phyloP scores from a whole-genome alignment of 2,113 vertebrate species.

The Eubucco bourcierii region DNA sequence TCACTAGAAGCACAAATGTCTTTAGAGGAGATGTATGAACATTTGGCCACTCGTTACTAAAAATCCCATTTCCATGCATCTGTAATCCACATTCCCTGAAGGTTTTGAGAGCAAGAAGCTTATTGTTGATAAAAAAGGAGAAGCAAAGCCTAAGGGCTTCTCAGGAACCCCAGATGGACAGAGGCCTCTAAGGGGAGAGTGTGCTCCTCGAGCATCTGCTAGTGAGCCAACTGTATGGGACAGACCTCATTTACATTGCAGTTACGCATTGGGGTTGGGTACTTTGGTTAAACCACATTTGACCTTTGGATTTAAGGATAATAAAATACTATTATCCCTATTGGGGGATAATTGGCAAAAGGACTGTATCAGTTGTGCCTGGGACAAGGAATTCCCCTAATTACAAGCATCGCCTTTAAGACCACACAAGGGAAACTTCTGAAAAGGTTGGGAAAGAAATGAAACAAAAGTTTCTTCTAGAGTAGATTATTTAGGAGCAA shows the following conservation, averaged over 20 bases:
- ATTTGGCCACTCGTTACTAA: slow-evolving; percentile 55
- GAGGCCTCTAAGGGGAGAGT: slow-evolving; percentile 17
- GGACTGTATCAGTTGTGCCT: neutral
- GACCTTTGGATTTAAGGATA: slow-evolving; percentile 48
- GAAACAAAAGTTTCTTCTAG: neutral
- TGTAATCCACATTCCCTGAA: slow-evolving; percentile 47
- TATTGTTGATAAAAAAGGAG: slow-evolving; percentile 42
- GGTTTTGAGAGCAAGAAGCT: slow-evolving; percentile 44
- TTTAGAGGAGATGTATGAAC: slow-evolving; percentile 23
- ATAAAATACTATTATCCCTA: slow-evolving; percentile 37
- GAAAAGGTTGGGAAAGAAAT: neutral
- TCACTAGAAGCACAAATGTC: slow-evolving; percentile 22
- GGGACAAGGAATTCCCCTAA: neutral
- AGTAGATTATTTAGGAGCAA: neutral
- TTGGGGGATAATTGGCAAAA: slow-evolving; percentile 25
- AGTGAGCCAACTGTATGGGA: neutral
- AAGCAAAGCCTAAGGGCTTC: slow-evolving; percentile 10
- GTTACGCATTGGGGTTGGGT: neutral
- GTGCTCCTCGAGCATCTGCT: neutral
- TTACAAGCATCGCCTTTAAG: neutral
- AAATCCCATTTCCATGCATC: slow-evolving; percentile 48
- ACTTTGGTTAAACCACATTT: slow-evolving; percentile 11
- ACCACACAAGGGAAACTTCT: slow-evolving; percentile 10
- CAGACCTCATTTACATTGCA: neutral
- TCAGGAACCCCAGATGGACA: slow-evolving; percentile 10